These are phyloP conservation scores for Dolichotis patagonum DNA, from an alignment of 2,113 vertebrate species.

Conservation along the genomic window DNA sequence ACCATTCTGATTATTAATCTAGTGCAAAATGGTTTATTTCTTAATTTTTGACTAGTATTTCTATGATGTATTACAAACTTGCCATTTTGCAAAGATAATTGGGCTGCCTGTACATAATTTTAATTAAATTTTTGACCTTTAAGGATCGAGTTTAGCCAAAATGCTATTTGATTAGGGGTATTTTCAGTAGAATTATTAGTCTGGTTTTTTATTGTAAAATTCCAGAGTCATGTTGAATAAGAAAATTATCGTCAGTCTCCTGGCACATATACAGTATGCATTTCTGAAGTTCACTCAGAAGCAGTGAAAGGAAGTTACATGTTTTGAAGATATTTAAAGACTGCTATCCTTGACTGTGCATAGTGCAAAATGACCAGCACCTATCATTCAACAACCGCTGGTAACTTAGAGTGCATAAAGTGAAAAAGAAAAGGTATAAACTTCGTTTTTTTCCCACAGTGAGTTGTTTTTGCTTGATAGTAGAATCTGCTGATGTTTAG, in stretches of 20 bases:
- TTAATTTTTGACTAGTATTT: slow-evolving; percentile 42
- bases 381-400: neutral
- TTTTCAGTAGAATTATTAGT: slow-evolving; percentile 65
- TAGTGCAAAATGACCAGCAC: neutral
- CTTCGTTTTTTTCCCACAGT: neutral
- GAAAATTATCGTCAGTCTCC: slow-evolving; percentile 56
- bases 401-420: neutral
- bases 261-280: slow-evolving; percentile 31
- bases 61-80: slow-evolving; percentile 49
- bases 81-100: slow-evolving; percentile 60
- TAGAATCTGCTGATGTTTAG: slow-evolving; percentile 19
- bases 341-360: neutral
- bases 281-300: slow-evolving; percentile 56
- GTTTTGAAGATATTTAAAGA: slow-evolving; percentile 45
- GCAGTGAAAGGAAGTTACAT: slow-evolving; percentile 37
- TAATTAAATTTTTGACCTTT: slow-evolving; percentile 75
- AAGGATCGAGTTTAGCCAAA: slow-evolving; percentile 57
- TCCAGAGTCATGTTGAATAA: slow-evolving; percentile 66
- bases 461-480: slow-evolving; percentile 11
- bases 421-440: neutral
- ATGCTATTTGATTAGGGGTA: slow-evolving; percentile 67
- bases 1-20: slow-evolving; percentile 25
- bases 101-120: slow-evolving; percentile 53
- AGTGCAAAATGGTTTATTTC: slow-evolving; percentile 24
- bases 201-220: slow-evolving; percentile 62